Evolutionary conservation across 2,797 vertebrate genomes (phyloP), one percentile per base, ranked within the genome.

Genomic region (Gila robusta): DNA sequence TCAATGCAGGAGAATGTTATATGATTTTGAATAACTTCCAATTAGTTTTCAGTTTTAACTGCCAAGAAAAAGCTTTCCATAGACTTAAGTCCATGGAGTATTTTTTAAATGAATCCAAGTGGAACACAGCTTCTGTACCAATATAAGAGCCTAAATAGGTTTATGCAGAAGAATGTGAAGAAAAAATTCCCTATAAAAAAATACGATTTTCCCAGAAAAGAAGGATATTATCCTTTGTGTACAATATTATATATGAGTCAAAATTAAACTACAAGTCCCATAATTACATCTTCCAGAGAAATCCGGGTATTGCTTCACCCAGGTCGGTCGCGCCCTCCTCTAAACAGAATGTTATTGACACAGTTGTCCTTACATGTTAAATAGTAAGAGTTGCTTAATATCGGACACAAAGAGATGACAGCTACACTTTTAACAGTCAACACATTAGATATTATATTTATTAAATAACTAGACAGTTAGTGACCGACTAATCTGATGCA

Each of bases 241-340:
- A 17, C 26, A 23, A 32, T 21, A 56, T 73, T 32, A 41, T 5
- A 35, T 28, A 54, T 5, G n/a, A 4, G 11, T 37, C 5, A 26
- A 81, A 81, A 73, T 44, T 52, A 72, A 79, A 86, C 84, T 86
- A 81, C 79, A 86, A 66, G 23, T 74, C 84, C 84, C 84, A 86
- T 17, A 41, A 80, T 2, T 1, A 28, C 47, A 47, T 73, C 11
- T 19, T 28, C 23, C 28, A 14, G 26, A 37, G 16, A 80, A 64
- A 81, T 86, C 78, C 84, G 84, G 84, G 78, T 86, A 86, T 86
- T 86, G 70, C 84, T 67, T 86, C 84, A 86, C 84, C 47, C 54
- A 66, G 54, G 78, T 81, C 84, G 78, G 84, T 81, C 78, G 69
- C 84, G 69, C 84, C 84, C 84, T 80, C 84, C 26, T 79, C 26